Conservation (phyloP, 2,113 vertebrate species). For the Nothobranchius kuhntae region DNA sequence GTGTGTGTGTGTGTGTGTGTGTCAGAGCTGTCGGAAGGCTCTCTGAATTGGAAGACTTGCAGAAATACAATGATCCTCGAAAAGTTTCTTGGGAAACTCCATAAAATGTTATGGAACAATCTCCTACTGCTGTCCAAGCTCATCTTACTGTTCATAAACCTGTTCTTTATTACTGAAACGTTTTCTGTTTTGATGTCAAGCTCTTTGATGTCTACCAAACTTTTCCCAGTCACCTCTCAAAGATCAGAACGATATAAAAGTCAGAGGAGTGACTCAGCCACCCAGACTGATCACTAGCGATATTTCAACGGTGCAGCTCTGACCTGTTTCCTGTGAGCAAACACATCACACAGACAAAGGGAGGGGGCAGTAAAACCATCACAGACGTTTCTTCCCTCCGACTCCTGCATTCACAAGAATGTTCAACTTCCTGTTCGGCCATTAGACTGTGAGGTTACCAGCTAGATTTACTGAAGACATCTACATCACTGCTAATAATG, state of each 20-base stretch:
- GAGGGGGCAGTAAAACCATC: slow-evolving; percentile 41
- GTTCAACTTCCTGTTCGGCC: slow-evolving; percentile 31
- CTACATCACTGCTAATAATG: slow-evolving; percentile 42
- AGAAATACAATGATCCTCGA: slow-evolving; percentile 52
- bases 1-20: slow-evolving; percentile 26
- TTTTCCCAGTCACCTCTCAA: slow-evolving; percentile 20
- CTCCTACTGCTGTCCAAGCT: slow-evolving; percentile 23
- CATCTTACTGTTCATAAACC: slow-evolving; percentile 19
- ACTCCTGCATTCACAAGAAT: slow-evolving; percentile 54
- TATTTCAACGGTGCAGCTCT: slow-evolving; percentile 24
- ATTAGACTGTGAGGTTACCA: slow-evolving; percentile 25
- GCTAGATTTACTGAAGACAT: slow-evolving; percentile 52
- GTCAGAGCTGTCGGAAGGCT: slow-evolving; percentile 18
- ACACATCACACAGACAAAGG: slow-evolving; percentile 51
- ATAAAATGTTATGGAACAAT: slow-evolving; percentile 36
- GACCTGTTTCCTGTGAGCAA: slow-evolving; percentile 46
- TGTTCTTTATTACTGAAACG: slow-evolving; percentile 4
- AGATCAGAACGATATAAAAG: slow-evolving; percentile 14
- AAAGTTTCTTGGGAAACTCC: slow-evolving; percentile 39
- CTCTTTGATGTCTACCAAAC: slow-evolving; percentile 11
- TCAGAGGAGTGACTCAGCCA: slow-evolving; percentile 22
- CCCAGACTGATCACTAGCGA: slow-evolving; percentile 24
- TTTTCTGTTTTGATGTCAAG: neutral
- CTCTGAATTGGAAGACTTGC: slow-evolving; percentile 34
- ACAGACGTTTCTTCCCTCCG: slow-evolving; percentile 24